Evolutionary conservation across 2,113 vertebrate genomes (phyloP).

Genomic region (Rhinopithecus roxellana): DNA sequence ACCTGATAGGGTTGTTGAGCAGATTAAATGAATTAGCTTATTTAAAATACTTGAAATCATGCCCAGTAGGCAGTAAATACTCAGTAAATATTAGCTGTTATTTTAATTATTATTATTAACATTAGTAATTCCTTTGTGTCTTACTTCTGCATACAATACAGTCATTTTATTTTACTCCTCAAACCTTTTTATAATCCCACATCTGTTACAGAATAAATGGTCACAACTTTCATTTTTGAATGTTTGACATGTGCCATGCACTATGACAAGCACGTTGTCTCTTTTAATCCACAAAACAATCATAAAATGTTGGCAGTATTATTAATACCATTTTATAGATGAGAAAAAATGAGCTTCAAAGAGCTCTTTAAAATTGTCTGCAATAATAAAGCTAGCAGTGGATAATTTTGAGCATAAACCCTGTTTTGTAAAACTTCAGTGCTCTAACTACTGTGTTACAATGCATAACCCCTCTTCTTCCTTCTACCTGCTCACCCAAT

Average conservation of each 20-base stretch:
- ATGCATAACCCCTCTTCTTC: neutral
- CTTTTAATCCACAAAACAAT: neutral
- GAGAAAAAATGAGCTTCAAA: neutral
- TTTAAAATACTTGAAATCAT: constrained; percentile 5
- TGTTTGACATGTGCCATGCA: neutral
- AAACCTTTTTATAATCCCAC: neutral
- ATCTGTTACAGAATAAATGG: neutral
- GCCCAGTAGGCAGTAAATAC: neutral
- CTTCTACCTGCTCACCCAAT: neutral
- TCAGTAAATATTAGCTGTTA: neutral
- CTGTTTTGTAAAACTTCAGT: neutral
- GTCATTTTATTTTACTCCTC: neutral
- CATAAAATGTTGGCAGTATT: neutral
- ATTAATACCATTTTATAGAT: neutral
- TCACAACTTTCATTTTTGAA: neutral
- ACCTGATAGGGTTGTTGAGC: neutral
- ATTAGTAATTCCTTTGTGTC: neutral
- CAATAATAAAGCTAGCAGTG: neutral
- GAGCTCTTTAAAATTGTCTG: neutral
- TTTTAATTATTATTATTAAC: neutral
- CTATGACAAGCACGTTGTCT: neutral
- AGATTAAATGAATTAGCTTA: neutral
- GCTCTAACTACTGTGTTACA: neutral
- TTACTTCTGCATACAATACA: neutral
- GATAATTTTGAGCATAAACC: neutral